These are phyloP conservation scores for Drosophila kikkawai DNA, from an alignment of 1,140 invertebrate species.

Conservation along the genomic window DNA sequence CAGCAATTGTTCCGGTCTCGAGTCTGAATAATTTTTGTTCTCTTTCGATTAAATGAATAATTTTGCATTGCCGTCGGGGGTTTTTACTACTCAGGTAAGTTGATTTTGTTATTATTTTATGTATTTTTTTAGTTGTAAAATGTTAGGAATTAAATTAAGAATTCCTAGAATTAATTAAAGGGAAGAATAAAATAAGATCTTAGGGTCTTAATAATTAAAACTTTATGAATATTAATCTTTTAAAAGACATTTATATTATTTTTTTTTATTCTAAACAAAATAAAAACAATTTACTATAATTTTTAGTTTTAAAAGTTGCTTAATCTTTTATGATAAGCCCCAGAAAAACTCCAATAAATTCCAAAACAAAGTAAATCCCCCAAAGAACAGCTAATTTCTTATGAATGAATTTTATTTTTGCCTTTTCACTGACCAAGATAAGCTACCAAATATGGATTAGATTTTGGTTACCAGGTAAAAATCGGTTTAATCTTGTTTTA, in stretches of 20 bases:
- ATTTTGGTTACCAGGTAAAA: slow-evolving; percentile 7
- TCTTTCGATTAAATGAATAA: neutral
- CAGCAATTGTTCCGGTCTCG: slow-evolving; percentile 10
- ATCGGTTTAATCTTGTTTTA: neutral
- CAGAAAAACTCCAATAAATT: neutral
- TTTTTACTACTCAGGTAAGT: neutral
- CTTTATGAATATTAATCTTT: neutral
- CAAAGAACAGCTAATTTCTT: slow-evolving; percentile 1
- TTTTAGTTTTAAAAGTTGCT: neutral
- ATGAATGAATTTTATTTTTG: slow-evolving; percentile 32
- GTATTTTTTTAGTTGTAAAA: neutral
- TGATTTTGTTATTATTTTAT: neutral
- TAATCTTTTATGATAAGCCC: neutral
- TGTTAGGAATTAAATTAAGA: fast-evolving
- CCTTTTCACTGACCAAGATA: neutral
- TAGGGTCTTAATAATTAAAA: no score
- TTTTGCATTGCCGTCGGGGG: slow-evolving; percentile 50
- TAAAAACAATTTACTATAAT: neutral
- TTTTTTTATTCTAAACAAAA: neutral
- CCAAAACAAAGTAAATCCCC: neutral
- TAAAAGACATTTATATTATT: no score
- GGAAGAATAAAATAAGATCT: no score
- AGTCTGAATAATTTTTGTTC: neutral
- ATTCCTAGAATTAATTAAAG: no score
- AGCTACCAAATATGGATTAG: slow-evolving; percentile 12